Percentiles rank a stretch among this genome's conserved stretches.
These are phyloP conservation scores for Campaea margaritaria DNA, from an alignment of 2,888 invertebrate species.

Conservation along the genomic window DNA sequence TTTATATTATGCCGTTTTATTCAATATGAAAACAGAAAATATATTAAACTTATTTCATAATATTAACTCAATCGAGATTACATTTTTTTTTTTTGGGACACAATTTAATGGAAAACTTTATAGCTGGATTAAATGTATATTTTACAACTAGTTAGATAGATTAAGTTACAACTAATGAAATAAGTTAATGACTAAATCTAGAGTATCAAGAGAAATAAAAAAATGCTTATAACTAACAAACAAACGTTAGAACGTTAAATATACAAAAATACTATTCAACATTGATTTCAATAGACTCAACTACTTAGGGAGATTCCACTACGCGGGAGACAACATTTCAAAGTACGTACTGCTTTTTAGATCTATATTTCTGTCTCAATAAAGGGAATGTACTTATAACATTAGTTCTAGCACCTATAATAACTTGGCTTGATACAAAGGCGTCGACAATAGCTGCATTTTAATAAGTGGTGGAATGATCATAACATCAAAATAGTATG, in stretches of 20 bases:
- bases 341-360: background rate
- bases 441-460: background rate
- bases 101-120: slow-evolving; percentile 23
- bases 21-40: slow-evolving; percentile 23
- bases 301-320: slow-evolving; percentile 23
- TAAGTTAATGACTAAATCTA: slow-evolving; percentile 38
- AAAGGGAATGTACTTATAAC: slow-evolving; percentile 22
- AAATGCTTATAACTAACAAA: slow-evolving; percentile 28
- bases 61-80: slow-evolving; percentile 36
- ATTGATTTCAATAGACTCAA: slow-evolving; percentile 13
- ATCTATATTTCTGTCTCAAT: slow-evolving; percentile 5
- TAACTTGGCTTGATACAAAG: slow-evolving; percentile 6
- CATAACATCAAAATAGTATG: background rate
- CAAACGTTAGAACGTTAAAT: slow-evolving; percentile 13
- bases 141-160: slow-evolving; percentile 5
- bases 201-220: slow-evolving; percentile 29
- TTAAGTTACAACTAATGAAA: slow-evolving; percentile 26
- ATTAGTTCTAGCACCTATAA: slow-evolving; percentile 22
- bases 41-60: slow-evolving; percentile 16
- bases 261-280: slow-evolving; percentile 31
- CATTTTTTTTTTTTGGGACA: slow-evolving; percentile 26
- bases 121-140: slow-evolving; percentile 32
- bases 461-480: slow-evolving; percentile 1
- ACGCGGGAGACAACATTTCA: slow-evolving; percentile 2
- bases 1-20: slow-evolving; percentile 36